These are phyloP conservation scores for Agrochola litura DNA, from an alignment of 2,888 invertebrate species.

Conservation along the genomic window DNA sequence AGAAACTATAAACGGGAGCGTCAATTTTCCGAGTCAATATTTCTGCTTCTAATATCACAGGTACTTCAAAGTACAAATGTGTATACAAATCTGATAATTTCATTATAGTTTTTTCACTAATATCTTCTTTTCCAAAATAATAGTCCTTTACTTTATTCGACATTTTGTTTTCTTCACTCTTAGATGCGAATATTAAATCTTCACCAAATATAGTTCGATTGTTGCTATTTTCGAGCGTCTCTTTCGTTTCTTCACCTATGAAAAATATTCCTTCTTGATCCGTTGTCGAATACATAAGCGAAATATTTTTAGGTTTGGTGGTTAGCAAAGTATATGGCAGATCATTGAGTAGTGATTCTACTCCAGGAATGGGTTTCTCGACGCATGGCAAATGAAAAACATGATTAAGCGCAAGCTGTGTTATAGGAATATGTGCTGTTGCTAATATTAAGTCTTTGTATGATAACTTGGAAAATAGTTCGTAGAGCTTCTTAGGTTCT, in stretches of 20 bases:
- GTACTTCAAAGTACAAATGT: constrained; percentile 82
- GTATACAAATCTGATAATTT: constrained; percentile 81
- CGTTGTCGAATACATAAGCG: constrained; percentile 79
- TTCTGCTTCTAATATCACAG: constrained; percentile 79
- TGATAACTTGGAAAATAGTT: constrained; percentile 76
- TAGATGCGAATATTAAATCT: constrained; percentile 79
- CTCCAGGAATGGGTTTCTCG: constrained; percentile 77
- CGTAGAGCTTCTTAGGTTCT: constrained; percentile 80
- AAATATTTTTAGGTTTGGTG: constrained; percentile 74
- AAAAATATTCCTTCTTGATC: constrained; percentile 80
- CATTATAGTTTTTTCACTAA: constrained; percentile 74
- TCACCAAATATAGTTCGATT: constrained; percentile 78
- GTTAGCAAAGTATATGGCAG: constrained; percentile 79
- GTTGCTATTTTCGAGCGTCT: constrained; percentile 72
- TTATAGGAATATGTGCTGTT: constrained; percentile 74
- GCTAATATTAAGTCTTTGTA: constrained; percentile 73
- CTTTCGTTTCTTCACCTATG: constrained; percentile 62
- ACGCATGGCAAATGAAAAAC: constrained; percentile 76
- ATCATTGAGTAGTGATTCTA: constrained; percentile 79
- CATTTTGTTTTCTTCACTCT: constrained; percentile 70
- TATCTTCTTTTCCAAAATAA: constrained; percentile 85
- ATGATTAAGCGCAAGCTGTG: constrained; percentile 73
- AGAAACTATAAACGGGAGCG: constrained; percentile 79
- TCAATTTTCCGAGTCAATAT: constrained; percentile 66
- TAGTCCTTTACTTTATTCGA: constrained; percentile 77